Base-by-base conservation (phyloP, 2,113 vertebrate genomes). In the Rissa tridactyla region DNA sequence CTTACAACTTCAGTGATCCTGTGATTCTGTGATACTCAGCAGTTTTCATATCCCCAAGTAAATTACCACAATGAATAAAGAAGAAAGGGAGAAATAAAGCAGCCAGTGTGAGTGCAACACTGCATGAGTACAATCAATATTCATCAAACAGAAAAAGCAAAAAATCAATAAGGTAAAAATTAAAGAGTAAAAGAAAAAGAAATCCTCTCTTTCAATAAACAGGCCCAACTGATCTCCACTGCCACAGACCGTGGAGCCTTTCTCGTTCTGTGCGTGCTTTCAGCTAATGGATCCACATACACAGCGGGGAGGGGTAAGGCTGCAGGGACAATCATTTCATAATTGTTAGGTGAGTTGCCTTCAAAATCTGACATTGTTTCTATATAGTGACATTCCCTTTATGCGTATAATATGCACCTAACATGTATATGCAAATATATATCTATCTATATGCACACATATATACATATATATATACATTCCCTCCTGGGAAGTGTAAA, bases 101-200 rank as follows among this genome's bases (percentile, higher is more conserved):
- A 76, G 40, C 66, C 68, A 58, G n/a, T 85, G 29, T 81, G 83
- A 82, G 60, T 64, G 81, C 95, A 95, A 76, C 68, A 36, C 75
- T 80, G 75, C 71, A 40, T 22, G 68, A 66, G 62, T 76, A 62
- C 78, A 92, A 96, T 97, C 92, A 94, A 96, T 97, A 91, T 94
- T 94, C 92, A 94, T 96, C 94, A 96, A 94, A 96, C 2, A 77
- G 94, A 96, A 96, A 97, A 95, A 94, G 93, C n/a, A 82, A 95
- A 94, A 95, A 92, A 97, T 96, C 94, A 92, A 92, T 96, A 86
- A 72, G 26, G 72, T 86, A 97, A 95, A 97, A 97, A 94, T 94
- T 91, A 92, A 95, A 96, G 65, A 82, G 61, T 68, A 76, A 89
- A 96, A 94, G 61, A 60, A 92, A 95, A 94, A 96, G 86, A 90